Base-by-base conservation (phyloP, 2,888 invertebrate genomes). In the Crepidodera aurea region DNA sequence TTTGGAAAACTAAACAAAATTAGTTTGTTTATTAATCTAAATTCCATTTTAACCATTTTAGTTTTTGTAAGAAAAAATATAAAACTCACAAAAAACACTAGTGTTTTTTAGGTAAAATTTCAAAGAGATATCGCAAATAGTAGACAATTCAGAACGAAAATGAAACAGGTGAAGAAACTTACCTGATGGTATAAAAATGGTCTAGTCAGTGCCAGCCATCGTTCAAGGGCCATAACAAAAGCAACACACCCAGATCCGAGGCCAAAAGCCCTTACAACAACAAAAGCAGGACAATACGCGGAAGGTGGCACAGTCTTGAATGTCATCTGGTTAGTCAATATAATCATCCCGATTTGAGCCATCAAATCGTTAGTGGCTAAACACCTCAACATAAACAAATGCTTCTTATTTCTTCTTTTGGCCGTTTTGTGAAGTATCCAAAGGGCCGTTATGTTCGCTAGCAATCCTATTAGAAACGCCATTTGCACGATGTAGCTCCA, bases 121-220 rank as follows among this genome's bases (percentile, higher is more conserved):
- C n/a, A n/a, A n/a, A n/a, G n/a, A n/a, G n/a, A n/a, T n/a, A n/a
- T n/a, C n/a, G n/a, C n/a, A n/a, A n/a, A n/a, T n/a, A n/a, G n/a
- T n/a, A n/a, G n/a, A n/a, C n/a, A n/a, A n/a, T n/a, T n/a, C n/a
- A n/a, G n/a, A n/a, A n/a, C n/a, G n/a, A n/a, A n/a, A n/a, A n/a
- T n/a, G n/a, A n/a, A n/a, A n/a, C n/a, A n/a, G n/a, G n/a, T n/a
- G n/a, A n/a, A n/a, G n/a, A n/a, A n/a, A 29, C 78, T 79, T 81
- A 94, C 94, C 90, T 92, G 92, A 80, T 93, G 93, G 79, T 94
- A 94, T 72, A 91, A 84, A 81, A 94, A 94, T 34, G 94, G 94
- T 69, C 91, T 85, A 8, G 94, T 93, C 71, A 94, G 86, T 16
- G 94, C 94, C 75, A 94, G 84, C 88, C 91, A 94, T 69, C 94